These are phyloP conservation scores for Silurus meridionalis DNA, from an alignment of 2,113 vertebrate genomes.

Conservation along the genomic window DNA sequence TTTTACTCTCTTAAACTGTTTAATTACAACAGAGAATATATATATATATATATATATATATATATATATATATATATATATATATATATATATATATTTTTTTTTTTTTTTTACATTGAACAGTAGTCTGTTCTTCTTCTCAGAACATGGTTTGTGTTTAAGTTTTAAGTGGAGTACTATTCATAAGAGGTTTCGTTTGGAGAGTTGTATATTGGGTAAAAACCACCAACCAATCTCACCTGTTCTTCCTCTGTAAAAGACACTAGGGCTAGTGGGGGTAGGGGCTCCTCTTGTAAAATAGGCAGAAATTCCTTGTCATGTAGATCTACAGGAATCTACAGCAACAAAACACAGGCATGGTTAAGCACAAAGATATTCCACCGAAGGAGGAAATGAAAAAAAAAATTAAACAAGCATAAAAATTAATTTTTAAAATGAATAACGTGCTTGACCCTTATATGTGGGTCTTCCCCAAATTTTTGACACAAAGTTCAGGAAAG, in stretches of 20 bases:
- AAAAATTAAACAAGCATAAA: not conserved
- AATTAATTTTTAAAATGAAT: not conserved
- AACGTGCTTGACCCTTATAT: too few relatives aligned
- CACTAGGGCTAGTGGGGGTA: conserved; percentile 93
- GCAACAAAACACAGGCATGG: not conserved
- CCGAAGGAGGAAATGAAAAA: not conserved
- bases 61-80: too few relatives aligned
- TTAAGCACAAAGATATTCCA: not conserved
- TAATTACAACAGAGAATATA: not conserved
- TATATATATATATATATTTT: too few relatives aligned
- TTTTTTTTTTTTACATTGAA: not conserved
- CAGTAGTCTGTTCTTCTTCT: not conserved
- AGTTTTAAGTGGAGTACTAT: not conserved
- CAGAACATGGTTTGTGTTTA: not conserved
- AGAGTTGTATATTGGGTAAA: not conserved
- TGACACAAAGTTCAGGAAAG: too few relatives aligned
- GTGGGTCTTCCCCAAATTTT: too few relatives aligned
- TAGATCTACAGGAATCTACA: conserved; percentile 93
- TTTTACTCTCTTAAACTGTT: not conserved
- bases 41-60: too few relatives aligned
- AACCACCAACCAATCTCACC: conserved; percentile 68
- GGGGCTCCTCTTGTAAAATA: conserved; percentile 96
- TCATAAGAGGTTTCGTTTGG: too few relatives aligned
- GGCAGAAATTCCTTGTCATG: conserved; percentile 97
- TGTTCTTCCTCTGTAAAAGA: conserved; percentile 99